Conservation (phyloP, 2,888 invertebrate species). For the Microchrysa polita region DNA sequence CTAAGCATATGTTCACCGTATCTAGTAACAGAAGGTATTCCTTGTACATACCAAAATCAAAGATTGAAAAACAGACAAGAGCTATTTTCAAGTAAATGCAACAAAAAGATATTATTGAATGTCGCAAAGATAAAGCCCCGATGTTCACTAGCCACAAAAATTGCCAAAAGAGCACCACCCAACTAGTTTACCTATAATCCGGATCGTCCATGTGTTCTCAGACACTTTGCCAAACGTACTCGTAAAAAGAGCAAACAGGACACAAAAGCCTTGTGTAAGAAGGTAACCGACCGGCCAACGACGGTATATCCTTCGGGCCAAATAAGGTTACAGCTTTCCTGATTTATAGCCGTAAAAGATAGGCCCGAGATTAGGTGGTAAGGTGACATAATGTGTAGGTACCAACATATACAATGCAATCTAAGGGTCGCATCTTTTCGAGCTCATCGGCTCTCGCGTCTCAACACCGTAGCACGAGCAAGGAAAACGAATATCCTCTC, state of each 20-base stretch:
- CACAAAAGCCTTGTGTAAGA: conserved; percentile 17
- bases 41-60: no score
- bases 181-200: background rate
- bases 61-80: conserved; percentile 29
- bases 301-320: background rate
- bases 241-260: conserved; percentile 32
- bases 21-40: background rate
- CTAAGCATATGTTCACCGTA: background rate
- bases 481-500: conserved; percentile 29
- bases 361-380: conserved; percentile 48
- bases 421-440: conserved; percentile 17
- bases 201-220: background rate
- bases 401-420: conserved; percentile 48
- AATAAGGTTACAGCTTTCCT: conserved; percentile 22
- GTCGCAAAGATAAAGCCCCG: background rate
- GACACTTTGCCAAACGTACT: background rate
- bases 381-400: conserved; percentile 49
- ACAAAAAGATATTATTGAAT: background rate
- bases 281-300: conserved; percentile 36
- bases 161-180: background rate
- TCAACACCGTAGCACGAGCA: background rate
- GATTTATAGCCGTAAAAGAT: conserved; percentile 48
- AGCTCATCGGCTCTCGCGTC: conserved; percentile 19
- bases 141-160: background rate
- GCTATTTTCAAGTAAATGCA: background rate